Percentiles rank a stretch among this genome's conserved stretches.
Evolutionary conservation across 2,888 invertebrate genomes (phyloP).

Genomic region (Dasypolia templi): DNA sequence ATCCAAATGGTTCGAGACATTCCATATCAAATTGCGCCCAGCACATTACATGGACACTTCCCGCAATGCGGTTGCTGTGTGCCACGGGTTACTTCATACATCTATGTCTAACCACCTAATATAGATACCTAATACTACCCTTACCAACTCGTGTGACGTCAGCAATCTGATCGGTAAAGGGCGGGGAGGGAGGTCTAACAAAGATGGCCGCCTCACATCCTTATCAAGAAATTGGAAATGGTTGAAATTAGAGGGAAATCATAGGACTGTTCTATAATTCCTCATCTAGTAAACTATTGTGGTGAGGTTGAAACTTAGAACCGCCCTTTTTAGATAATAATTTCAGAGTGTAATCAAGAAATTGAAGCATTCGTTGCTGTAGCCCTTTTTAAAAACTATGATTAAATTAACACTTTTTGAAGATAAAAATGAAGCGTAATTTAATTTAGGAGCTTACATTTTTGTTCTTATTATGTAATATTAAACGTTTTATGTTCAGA

Average conservation of each 20-base stretch:
- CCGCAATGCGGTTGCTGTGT: constrained; percentile 75
- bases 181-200: constrained; percentile 27
- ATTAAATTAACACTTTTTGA: constrained; percentile 25
- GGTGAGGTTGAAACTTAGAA: not conserved
- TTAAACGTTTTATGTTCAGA: constrained; percentile 29
- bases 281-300: constrained; percentile 26
- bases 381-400: not conserved
- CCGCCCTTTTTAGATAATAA: not conserved
- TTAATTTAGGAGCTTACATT: constrained; percentile 36
- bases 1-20: constrained; percentile 49
- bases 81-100: constrained; percentile 68
- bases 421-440: constrained; percentile 17
- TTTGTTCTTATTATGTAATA: constrained; percentile 43
- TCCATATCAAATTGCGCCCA: constrained; percentile 65
- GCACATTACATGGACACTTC: constrained; percentile 60
- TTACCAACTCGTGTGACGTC: constrained; percentile 7
- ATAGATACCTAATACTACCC: constrained; percentile 29
- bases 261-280: constrained; percentile 59
- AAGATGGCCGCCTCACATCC: constrained; percentile 64
- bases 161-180: constrained; percentile 3
- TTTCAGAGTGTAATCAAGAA: not conserved
- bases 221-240: constrained; percentile 71
- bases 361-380: not conserved
- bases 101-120: constrained; percentile 49
- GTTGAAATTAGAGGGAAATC: constrained; percentile 75